These are phyloP conservation scores for Heterodera schachtii DNA, from an alignment of 1,140 invertebrate genomes.

Conservation along the genomic window DNA sequence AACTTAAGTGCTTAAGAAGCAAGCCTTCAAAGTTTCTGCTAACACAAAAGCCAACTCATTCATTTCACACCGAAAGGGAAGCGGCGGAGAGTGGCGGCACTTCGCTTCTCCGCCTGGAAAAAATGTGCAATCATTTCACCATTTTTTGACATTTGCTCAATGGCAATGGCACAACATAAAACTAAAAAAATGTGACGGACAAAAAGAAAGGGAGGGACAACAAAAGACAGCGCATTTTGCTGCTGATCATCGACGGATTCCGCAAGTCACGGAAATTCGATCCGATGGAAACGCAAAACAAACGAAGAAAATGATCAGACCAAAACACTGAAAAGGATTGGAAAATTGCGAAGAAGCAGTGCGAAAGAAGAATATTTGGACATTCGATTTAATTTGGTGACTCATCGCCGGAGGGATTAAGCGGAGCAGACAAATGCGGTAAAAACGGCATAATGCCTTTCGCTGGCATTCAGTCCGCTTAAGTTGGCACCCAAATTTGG, in stretches of 20 bases:
- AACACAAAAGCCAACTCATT: not conserved
- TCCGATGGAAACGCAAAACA: not conserved
- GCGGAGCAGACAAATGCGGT: no score
- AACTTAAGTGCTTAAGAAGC: not conserved
- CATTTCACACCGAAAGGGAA: not conserved
- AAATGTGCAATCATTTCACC: no score
- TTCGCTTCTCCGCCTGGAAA: no score
- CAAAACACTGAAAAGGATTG: not conserved
- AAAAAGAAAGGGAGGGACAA: not conserved
- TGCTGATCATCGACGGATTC: not conserved
- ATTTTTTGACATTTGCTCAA: not conserved
- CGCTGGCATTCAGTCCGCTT: no score
- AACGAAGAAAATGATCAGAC: not conserved
- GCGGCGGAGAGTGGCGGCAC: no score
- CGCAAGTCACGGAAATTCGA: not conserved
- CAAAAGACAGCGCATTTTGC: not conserved
- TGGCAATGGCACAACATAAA: not conserved
- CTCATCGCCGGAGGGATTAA: no score
- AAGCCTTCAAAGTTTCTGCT: not conserved
- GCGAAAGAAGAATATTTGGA: no score
- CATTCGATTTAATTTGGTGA: no score
- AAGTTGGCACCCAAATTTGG: constrained; percentile 2
- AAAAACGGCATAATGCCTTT: no score
- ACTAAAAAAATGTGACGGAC: not conserved
- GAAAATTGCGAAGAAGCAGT: no score